phyloP scores from a whole-genome alignment of 92 coral and sea anemone species.

The Zoanthus solanderi region DNA sequence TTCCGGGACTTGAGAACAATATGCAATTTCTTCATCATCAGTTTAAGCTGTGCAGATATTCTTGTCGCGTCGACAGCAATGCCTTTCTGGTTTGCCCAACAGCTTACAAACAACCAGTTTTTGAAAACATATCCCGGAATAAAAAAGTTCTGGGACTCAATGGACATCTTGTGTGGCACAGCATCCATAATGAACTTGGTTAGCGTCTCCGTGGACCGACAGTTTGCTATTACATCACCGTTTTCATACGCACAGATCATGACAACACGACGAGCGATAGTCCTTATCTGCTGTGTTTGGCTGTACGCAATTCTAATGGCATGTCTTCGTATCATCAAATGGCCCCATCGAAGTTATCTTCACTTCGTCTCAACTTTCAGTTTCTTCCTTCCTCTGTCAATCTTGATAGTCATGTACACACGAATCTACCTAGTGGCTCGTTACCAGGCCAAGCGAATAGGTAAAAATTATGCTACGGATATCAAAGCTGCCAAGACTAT shows the following conservation, averaged over 20 bases:
- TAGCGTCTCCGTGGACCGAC: conserved; percentile 93
- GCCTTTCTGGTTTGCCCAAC: conserved; percentile 88
- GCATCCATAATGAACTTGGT: conserved; percentile 90
- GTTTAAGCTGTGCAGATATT: conserved; percentile 86
- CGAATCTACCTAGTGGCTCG: conserved; percentile 95
- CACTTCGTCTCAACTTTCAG: conserved; percentile 78
- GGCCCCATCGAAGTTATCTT: conserved; percentile 82
- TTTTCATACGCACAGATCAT: conserved; percentile 86
- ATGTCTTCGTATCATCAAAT: conserved; percentile 55
- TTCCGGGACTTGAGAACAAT: conserved; percentile 87
- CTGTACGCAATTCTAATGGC: conserved; percentile 79
- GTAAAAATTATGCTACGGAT: conserved; percentile 96
- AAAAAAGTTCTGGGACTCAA: conserved; percentile 75
- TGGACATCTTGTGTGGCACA: conserved; percentile 91
- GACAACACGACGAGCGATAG: conserved; percentile 81
- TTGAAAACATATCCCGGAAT: neutral
- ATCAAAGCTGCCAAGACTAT: conserved; percentile 97
- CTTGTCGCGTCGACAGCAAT: conserved; percentile 83
- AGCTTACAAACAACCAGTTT: conserved; percentile 67
- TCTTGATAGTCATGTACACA: conserved; percentile 91
- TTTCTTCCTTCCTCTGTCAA: conserved; percentile 80
- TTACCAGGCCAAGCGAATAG: conserved; percentile 91
- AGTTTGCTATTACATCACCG: conserved; percentile 95
- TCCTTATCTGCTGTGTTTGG: conserved; percentile 82
- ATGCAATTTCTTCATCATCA: conserved; percentile 92